phyloP scores from a whole-genome alignment of 2,113 vertebrate species.

The Zootoca vivipara region DNA sequence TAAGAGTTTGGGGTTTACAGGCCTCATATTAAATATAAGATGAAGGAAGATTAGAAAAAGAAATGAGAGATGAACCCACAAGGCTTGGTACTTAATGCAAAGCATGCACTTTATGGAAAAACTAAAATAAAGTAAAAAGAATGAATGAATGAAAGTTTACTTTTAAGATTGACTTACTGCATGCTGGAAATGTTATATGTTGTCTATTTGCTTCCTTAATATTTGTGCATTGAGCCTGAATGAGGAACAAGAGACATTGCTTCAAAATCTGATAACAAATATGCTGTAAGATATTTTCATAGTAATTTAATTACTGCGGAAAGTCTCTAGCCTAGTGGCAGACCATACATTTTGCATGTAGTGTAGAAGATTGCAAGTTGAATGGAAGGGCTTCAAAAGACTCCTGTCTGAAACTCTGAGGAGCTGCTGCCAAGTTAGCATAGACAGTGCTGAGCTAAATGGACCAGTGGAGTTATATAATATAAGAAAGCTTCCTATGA shows the following conservation, averaged over 20 bases:
- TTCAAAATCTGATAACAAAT: not conserved
- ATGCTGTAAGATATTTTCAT: not conserved
- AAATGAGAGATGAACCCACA: not conserved
- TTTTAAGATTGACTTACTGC: not conserved
- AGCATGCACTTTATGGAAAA: not conserved
- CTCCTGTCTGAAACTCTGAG: not conserved
- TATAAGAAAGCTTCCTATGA: not conserved
- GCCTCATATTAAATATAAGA: not conserved
- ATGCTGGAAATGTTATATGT: constrained; percentile 11
- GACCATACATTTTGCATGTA: too few relatives aligned
- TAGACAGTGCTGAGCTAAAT: not conserved
- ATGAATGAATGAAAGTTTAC: not conserved
- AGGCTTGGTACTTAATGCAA: not conserved
- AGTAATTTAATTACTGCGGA: constrained; percentile 24
- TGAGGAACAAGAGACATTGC: not conserved
- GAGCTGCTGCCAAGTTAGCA: not conserved
- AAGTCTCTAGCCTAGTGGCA: not conserved
- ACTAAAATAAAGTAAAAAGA: not conserved
- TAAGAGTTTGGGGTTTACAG: not conserved
- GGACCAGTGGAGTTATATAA: not conserved
- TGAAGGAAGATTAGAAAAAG: not conserved
- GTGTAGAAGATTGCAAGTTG: too few relatives aligned
- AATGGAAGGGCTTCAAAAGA: too few relatives aligned
- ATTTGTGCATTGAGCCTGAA: constrained; percentile 32
- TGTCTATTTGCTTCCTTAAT: not conserved